A percentile compares a stretch with the other conserved stretches of the same genome.
Conservation (phyloP, 1,140 invertebrate genomes). For the Lanistes nyassanus region DNA sequence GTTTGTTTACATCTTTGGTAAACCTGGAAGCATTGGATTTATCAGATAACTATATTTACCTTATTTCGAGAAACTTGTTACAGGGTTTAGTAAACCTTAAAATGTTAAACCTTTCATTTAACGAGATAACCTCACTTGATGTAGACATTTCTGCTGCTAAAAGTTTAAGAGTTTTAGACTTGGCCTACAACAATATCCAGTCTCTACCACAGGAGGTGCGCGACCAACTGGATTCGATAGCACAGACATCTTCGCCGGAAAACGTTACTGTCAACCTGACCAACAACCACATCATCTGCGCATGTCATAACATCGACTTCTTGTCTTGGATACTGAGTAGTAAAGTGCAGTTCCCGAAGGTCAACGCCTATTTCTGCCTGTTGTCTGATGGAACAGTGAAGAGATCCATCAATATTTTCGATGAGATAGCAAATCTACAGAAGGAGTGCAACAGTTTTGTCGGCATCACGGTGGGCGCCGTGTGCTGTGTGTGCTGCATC, state of each 20-base stretch:
- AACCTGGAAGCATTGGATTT: conserved; percentile 34
- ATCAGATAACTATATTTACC: conserved; percentile 33
- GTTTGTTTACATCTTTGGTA: conserved; percentile 15
- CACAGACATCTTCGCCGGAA: not conserved
- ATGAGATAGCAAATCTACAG: conserved; percentile 21
- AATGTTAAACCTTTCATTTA: conserved; percentile 27
- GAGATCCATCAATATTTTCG: conserved; percentile 5
- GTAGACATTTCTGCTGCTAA: conserved; percentile 18
- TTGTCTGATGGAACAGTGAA: conserved; percentile 18
- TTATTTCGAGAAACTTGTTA: conserved; percentile 19
- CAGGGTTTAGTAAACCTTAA: conserved; percentile 15
- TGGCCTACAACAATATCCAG: conserved; percentile 30
- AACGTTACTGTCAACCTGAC: conserved; percentile 27
- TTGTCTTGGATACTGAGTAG: conserved; percentile 35
- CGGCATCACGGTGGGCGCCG: conserved; percentile 16
- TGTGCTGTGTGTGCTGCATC: conserved; percentile 8
- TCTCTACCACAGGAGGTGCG: not conserved
- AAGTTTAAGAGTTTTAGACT: not conserved
- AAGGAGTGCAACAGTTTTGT: conserved; percentile 25
- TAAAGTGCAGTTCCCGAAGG: conserved; percentile 3
- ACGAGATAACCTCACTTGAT: conserved; percentile 23
- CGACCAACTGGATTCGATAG: conserved; percentile 7
- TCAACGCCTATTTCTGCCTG: conserved; percentile 22
- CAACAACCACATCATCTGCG: conserved; percentile 33
- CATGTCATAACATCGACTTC: conserved; percentile 36